Percentiles rank a stretch among this genome's conserved stretches.
These are phyloP conservation scores for Dinomys branickii DNA, from an alignment of 2,113 vertebrate species.

Conservation along the genomic window DNA sequence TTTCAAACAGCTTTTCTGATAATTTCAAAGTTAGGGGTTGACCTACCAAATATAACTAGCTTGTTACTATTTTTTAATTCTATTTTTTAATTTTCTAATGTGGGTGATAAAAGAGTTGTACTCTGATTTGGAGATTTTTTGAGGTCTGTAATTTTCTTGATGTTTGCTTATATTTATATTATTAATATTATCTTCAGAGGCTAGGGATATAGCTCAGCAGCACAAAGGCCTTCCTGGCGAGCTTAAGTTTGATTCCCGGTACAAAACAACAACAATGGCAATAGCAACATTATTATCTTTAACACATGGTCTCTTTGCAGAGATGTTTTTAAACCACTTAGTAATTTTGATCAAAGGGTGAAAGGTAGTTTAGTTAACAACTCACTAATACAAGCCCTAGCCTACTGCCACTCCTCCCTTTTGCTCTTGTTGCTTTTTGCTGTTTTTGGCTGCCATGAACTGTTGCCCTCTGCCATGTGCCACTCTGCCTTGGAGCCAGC, in stretches of 20 bases:
- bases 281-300: not conserved
- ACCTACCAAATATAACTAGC: not conserved
- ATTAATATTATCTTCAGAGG: not conserved
- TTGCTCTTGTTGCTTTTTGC: too few relatives aligned
- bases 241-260: too few relatives aligned
- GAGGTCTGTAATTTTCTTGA: constrained; percentile 6
- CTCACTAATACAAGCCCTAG: not conserved
- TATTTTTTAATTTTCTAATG: not conserved
- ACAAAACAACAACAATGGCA: too few relatives aligned
- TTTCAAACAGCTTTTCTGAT: constrained; percentile 53
- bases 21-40: not conserved
- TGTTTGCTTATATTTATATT: constrained; percentile 17
- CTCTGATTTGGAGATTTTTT: not conserved
- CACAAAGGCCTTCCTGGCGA: too few relatives aligned
- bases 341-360: not conserved
- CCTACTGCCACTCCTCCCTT: too few relatives aligned
- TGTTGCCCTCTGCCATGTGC: too few relatives aligned
- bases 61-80: constrained; percentile 12
- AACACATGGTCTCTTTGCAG: not conserved
- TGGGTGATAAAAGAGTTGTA: not conserved
- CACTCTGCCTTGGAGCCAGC: too few relatives aligned
- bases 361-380: not conserved
- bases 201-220: too few relatives aligned
- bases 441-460: too few relatives aligned
- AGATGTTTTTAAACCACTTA: not conserved